These are phyloP conservation scores for Chunga burmeisteri DNA, from an alignment of 2,113 vertebrate species.

Conservation along the genomic window DNA sequence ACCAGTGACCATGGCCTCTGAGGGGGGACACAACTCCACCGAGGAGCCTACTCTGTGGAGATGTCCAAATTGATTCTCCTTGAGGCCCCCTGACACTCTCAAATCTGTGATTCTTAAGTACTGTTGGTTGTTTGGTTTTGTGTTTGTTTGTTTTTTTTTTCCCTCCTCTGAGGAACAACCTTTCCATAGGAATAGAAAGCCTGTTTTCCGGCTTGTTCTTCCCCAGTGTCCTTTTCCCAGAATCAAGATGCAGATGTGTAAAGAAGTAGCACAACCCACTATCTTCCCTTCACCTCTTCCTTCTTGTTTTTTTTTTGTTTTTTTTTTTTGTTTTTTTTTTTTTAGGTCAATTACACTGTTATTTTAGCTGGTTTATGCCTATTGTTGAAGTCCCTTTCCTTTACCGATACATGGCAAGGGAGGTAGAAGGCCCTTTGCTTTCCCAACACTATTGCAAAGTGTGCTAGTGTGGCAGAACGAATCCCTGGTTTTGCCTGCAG, in stretches of 20 bases:
- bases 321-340: neutral
- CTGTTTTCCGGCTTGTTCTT: neutral
- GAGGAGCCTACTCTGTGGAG: neutral
- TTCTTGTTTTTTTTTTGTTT: neutral
- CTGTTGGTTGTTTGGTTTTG: neutral
- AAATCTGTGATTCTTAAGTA: neutral
- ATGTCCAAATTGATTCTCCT: fast-evolving
- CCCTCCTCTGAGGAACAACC: neutral
- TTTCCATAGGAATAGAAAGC: neutral
- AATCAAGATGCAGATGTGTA: neutral
- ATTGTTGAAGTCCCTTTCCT: neutral
- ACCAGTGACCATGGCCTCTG: fast-evolving
- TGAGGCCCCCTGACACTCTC: neutral
- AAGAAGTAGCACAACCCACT: neutral
- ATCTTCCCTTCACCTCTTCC: neutral
- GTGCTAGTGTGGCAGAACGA: neutral
- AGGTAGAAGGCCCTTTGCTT: neutral
- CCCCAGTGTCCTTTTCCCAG: neutral
- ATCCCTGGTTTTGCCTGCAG: neutral
- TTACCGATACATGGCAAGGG: neutral
- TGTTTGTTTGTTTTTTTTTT: neutral
- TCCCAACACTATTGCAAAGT: neutral
- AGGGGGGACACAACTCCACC: fast-evolving
- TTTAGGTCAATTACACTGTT: neutral
- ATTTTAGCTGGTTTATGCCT: neutral